Evolutionary conservation across 2,888 invertebrate species (phyloP), one percentile per base, ranked within the genome.

Genomic region (Drosophila crucigera): DNA sequence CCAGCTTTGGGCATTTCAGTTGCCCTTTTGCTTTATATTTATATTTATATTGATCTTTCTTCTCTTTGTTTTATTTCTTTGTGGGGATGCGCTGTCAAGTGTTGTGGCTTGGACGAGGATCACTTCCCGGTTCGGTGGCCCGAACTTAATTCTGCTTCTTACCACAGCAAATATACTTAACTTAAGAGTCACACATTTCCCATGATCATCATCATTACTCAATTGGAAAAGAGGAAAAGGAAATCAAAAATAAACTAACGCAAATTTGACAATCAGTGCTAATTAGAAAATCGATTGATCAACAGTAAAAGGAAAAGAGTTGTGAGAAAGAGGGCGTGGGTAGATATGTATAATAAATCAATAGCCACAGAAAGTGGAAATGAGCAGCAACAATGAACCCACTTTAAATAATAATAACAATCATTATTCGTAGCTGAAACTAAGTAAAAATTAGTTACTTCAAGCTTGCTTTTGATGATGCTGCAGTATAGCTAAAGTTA

Each of bases 281-380:
- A 89, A 87, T 85, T 80, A 76, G 68, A 66, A 82, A 80, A 82
- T 50, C 82, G 71, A 84, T 89, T 87, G 78, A 84, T 82, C 90
- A 25, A 33, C 33, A 30, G 28, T 52, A 59, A 53, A 53, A 54
- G 31, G 50, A 73, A n/a, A n/a, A 43, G 30, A 43, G 43, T 14
- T 25, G 35, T 7, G 33, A 3, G 35, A 28, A 58, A 43, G 30
- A 28, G 30, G 25, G 19, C 28, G 19, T 55, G 19, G 55, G 28
- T 47, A 25, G 4, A 47, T 28, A 4, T 47, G 9, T 25, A 47
- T 37, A 19, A 25, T 25, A 4, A 55, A 11, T 19, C 11, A 35
- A 25, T 1, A 10, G 47, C 53, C 14, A 35, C n/a, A 25, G 14
- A 11, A 25, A 28, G 50, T 28, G 50, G 19, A 5, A 47, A 25